Evolutionary conservation across 2,888 invertebrate genomes (phyloP).

Genomic region (Mycalesis mineus): DNA sequence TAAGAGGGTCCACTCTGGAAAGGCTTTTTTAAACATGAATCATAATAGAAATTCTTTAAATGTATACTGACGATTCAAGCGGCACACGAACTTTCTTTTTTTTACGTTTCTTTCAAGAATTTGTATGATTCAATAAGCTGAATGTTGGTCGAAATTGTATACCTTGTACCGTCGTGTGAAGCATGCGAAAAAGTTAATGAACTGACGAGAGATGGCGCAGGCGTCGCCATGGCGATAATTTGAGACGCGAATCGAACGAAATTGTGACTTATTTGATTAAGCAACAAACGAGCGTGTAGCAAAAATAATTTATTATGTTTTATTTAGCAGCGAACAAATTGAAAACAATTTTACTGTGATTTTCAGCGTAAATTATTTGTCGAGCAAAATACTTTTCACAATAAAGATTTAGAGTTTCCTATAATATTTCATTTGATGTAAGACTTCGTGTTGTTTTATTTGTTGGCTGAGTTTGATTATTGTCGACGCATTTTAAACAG

Average conservation of each 20-base stretch:
- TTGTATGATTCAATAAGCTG: too few relatives aligned
- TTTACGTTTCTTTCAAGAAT: too few relatives aligned
- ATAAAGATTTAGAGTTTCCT: too few relatives aligned
- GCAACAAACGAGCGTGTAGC: constrained; percentile 3
- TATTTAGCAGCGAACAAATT: constrained; percentile 2
- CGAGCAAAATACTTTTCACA: neutral
- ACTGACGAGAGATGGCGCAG: constrained; percentile 55
- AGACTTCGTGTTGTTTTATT: too few relatives aligned
- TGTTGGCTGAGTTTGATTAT: too few relatives aligned
- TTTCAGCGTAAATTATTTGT: neutral
- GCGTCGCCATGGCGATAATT: constrained; percentile 58
- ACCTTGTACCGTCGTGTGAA: constrained; percentile 29
- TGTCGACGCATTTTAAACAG: too few relatives aligned
- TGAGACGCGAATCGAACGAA: constrained; percentile 38
- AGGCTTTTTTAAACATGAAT: too few relatives aligned
- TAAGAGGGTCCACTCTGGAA: too few relatives aligned
- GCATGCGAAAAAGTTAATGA: constrained; percentile 59
- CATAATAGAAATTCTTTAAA: too few relatives aligned
- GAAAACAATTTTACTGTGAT: neutral
- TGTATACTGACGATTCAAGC: too few relatives aligned
- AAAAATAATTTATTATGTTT: constrained; percentile 7
- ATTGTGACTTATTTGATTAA: constrained; percentile 29
- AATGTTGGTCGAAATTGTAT: constrained; percentile 14
- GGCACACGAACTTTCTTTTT: too few relatives aligned
- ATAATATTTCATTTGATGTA: too few relatives aligned